A percentile compares a stretch with the other conserved stretches of the same genome.
Conservation (phyloP, 2,113 vertebrate species). For the Ceyx cyanopectus region DNA sequence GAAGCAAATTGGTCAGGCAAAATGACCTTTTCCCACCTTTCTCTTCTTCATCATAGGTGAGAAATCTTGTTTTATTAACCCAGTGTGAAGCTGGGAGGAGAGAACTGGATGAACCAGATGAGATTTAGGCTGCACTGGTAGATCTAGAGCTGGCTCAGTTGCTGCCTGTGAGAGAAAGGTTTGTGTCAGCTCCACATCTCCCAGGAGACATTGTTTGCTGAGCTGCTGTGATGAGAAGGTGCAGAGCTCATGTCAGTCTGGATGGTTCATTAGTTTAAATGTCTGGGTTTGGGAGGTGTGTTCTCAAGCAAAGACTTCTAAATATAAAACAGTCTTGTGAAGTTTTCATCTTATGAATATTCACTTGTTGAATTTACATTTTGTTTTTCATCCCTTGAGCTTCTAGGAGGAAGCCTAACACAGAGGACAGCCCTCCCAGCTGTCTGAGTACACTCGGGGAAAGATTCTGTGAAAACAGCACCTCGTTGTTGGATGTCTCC, state of each 20-base stretch:
- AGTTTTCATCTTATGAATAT: conserved; percentile 70
- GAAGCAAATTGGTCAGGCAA: not conserved
- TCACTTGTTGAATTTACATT: conserved; percentile 75
- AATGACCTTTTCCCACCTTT: not conserved
- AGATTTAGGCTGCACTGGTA: not conserved
- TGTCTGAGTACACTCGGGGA: conserved; percentile 15
- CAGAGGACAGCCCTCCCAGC: conserved; percentile 48
- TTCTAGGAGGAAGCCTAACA: conserved; percentile 1
- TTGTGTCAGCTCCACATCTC: not conserved
- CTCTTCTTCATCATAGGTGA: not conserved
- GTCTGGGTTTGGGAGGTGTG: conserved; percentile 7
- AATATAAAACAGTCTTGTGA: conserved; percentile 62
- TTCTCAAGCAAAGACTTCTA: conserved; percentile 51
- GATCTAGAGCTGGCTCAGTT: not conserved
- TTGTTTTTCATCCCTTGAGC: conserved; percentile 65
- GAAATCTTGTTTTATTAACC: not conserved
- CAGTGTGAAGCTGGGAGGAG: not conserved
- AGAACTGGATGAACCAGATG: not conserved
- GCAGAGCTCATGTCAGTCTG: conserved; percentile 11
- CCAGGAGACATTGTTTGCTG: not conserved
- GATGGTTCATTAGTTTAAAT: conserved; percentile 43
- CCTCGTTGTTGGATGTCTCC: not conserved
- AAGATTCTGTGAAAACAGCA: not conserved
- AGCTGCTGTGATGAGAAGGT: conserved; percentile 3
- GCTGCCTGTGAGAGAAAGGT: not conserved